Evolutionary conservation across 2,888 invertebrate genomes (phyloP), one percentile per base, ranked within the genome.

Genomic region (Nasonovia ribisnigri): DNA sequence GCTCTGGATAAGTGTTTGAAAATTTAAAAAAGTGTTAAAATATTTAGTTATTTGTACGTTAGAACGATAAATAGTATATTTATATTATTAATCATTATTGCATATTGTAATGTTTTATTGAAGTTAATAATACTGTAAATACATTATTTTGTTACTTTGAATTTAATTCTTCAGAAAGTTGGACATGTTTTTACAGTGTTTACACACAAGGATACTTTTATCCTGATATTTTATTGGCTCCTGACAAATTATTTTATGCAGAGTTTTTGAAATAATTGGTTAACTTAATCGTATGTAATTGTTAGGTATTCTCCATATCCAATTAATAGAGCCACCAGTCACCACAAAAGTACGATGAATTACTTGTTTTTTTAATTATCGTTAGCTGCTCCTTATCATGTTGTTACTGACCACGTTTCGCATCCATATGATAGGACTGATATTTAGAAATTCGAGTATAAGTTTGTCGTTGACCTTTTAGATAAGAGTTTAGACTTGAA

Each of bases 281-380:
- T 57, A 11, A 84, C 84, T 54, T 84, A 84, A 54, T 91, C 43
- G n/a, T 91, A 84, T 42, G 54, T 91, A 84, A 51, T 54, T 11
- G 26, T 91, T 91, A 16, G 51, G 43, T 26, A 91, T 84, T 91
- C n/a, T 84, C 54, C 11, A 91, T 91, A 57, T 91, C 57, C 36
- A 84, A 26, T 3, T 3, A 54, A 91, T 43, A 42, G 43, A 54
- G 54, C 43, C 54, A 46, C 43, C 54, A 54, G 54, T n/a, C 54
- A 46, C 43, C 54, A 57, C 42, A 84, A 0, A 51, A 42, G 36
- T 46, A 84, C 77, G 36, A 48, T 46, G 48, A 46, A 90, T 77
- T 90, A 36, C 24, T 10, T 90, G 11, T 90, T 51, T 48, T 86
- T 86, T 43, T 42, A 26, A 29, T 26, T 26, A 86, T 46, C 43